A percentile compares a stretch with the other conserved stretches of the same genome.
Evolutionary conservation across 2,888 invertebrate species (phyloP).

Genomic region (Amblyjoppa proteus): DNA sequence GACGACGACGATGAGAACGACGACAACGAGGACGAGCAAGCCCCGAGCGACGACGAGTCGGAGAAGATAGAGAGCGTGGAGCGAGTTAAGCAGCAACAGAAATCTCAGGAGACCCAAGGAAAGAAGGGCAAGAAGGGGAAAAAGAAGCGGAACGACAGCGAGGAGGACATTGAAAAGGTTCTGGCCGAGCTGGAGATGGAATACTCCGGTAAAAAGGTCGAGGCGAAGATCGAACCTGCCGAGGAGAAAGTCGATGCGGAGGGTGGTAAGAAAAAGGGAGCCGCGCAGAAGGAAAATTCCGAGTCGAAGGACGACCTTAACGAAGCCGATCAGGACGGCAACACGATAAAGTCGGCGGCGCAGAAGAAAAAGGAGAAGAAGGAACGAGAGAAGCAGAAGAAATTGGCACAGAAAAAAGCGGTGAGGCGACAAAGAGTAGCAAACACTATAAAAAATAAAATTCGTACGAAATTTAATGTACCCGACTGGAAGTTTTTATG

Average conservation of each 20-base stretch:
- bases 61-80: slow-evolving; percentile 85
- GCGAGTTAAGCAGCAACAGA: slow-evolving; percentile 80
- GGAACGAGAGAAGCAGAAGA: slow-evolving; percentile 92
- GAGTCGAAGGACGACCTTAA: slow-evolving; percentile 72
- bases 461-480: too few relatives aligned
- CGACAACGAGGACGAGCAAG: slow-evolving; percentile 82
- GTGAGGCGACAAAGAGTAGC: slow-evolving; percentile 69
- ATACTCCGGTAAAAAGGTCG: slow-evolving; percentile 89
- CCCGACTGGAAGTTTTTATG: too few relatives aligned
- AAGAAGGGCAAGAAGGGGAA: slow-evolving; percentile 91
- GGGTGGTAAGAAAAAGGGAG: slow-evolving; percentile 82
- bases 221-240: slow-evolving; percentile 79
- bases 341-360: slow-evolving; percentile 92
- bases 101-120: slow-evolving; percentile 82
- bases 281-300: slow-evolving; percentile 54
- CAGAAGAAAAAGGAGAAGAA: slow-evolving; percentile 97
- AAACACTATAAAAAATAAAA: slow-evolving; percentile 1
- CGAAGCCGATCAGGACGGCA: slow-evolving; percentile 83
- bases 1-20: slow-evolving; percentile 85
- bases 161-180: slow-evolving; percentile 93
- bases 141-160: slow-evolving; percentile 91
- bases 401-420: slow-evolving; percentile 89
- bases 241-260: slow-evolving; percentile 70
- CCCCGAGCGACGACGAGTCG: slow-evolving; percentile 83
- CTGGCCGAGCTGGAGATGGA: slow-evolving; percentile 94